Base-by-base conservation (phyloP, 2,113 vertebrate genomes). In the Crotophaga sulcirostris region DNA sequence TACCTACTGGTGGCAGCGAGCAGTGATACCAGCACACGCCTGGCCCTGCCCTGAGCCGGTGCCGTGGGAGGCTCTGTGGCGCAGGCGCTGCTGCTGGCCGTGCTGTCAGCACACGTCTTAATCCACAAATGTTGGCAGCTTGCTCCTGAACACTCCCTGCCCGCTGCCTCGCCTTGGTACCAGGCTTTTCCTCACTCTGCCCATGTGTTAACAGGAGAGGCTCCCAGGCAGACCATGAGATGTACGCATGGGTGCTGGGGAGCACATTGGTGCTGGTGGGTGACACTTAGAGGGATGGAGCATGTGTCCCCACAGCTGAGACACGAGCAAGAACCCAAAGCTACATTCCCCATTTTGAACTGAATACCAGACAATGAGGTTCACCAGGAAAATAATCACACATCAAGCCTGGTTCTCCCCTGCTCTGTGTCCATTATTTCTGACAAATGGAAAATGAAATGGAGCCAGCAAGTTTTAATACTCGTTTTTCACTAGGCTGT, bases 91-190 rank as follows among this genome's bases (percentile, higher is more conserved):
- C 87, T 88, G 86, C 89, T 47, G 88, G 79, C 78, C 79, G 40
- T 0, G 20, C 91, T 96, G 94, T 79, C 93, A 90, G 94, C 90
- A 92, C 87, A 93, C 2, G 15, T 92, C 94, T 87, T 52, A 38
- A 95, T 90, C 73, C 87, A 74, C 63, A 52, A 29, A 18, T 29
- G 66, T 79, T 84, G 96, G 94, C 94, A 93, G 2, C 85, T 89
- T 36, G 58, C 86, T 92, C 86, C 84, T 79, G 68, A 91, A 56
- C 81, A 67, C 83, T 88, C 84, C 91, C 72, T 91, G 69, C 38
- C 38, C 2, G 8, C 69, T 75, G 82, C 40, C 74, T 80, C 69
- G 52, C 56, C 34, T 42, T 2, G 0, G 6, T 52, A 16, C 49
- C 81, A 45, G 31, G n/a, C 80, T 82, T 56, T 19, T 93, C 69